A percentile compares a stretch with the other conserved stretches of the same genome.
Evolutionary conservation across 2,888 invertebrate species (phyloP).

Genomic region (Pecten maximus): DNA sequence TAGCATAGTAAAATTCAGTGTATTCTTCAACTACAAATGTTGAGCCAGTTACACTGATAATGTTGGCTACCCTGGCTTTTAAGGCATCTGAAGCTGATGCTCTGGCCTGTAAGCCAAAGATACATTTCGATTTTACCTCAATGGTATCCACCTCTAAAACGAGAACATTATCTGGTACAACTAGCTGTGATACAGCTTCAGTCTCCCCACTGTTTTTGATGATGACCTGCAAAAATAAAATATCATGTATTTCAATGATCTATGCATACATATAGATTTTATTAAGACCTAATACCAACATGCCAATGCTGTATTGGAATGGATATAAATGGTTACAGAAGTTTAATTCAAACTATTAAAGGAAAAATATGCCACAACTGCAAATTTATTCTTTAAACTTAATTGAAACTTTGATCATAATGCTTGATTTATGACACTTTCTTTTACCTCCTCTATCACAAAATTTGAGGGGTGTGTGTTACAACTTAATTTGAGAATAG

Average conservation of each 20-base stretch:
- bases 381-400: too few relatives aligned
- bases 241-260: not conserved
- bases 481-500: too few relatives aligned
- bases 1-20: slow-evolving; percentile 58
- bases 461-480: too few relatives aligned
- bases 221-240: slow-evolving; percentile 57
- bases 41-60: slow-evolving; percentile 58
- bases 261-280: not conserved
- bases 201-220: slow-evolving; percentile 59
- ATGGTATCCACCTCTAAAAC: slow-evolving; percentile 54
- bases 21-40: slow-evolving; percentile 56
- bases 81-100: slow-evolving; percentile 46
- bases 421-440: too few relatives aligned
- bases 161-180: slow-evolving; percentile 52
- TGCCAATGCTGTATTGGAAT: too few relatives aligned
- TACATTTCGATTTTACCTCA: slow-evolving; percentile 48
- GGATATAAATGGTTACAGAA: too few relatives aligned
- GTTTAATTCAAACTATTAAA: too few relatives aligned
- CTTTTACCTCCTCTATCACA: too few relatives aligned
- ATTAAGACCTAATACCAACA: too few relatives aligned
- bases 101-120: slow-evolving; percentile 57
- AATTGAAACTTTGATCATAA: too few relatives aligned
- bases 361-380: too few relatives aligned
- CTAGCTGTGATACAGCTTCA: slow-evolving; percentile 55
- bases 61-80: slow-evolving; percentile 56